phyloP scores from a whole-genome alignment of 2,888 invertebrate species.

The Aphrophora alni region DNA sequence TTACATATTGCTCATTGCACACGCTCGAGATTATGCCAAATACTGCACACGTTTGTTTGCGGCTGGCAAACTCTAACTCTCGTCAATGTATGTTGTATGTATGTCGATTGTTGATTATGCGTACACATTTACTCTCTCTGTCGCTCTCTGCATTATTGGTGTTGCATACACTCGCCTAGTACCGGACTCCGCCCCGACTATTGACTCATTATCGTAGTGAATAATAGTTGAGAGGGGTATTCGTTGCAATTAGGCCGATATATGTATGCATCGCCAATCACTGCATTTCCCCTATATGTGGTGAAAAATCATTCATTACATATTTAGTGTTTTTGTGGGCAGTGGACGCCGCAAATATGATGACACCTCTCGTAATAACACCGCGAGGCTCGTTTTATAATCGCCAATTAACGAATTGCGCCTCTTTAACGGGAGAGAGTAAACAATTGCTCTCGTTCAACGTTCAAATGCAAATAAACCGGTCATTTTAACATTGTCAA shows the following conservation, averaged over 20 bases:
- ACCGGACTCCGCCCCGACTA: constrained; percentile 15
- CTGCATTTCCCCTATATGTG: neutral
- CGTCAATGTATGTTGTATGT: neutral
- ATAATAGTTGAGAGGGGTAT: constrained; percentile 42
- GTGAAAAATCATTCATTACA: constrained; percentile 39
- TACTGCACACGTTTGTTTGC: neutral
- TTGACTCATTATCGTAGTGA: constrained; percentile 44
- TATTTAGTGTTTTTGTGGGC: constrained; percentile 38
- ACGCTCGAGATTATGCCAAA: neutral
- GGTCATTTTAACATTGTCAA: neutral
- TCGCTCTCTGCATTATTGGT: constrained; percentile 31
- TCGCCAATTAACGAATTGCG: constrained; percentile 32
- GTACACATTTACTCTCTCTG: constrained; percentile 22
- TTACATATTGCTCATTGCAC: constrained; percentile 9
- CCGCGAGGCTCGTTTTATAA: constrained; percentile 33
- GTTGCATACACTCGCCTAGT: constrained; percentile 27
- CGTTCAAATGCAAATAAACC: neutral
- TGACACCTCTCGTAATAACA: constrained; percentile 30
- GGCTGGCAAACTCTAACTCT: neutral
- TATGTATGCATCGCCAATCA: constrained; percentile 32
- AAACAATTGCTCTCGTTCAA: neutral
- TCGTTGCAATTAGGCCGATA: constrained; percentile 31
- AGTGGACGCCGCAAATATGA: constrained; percentile 26
- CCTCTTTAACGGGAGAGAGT: neutral
- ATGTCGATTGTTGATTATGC: constrained; percentile 23